A percentile compares a stretch with the other conserved stretches of the same genome.
Evolutionary conservation across 1,140 invertebrate genomes (phyloP).

Genomic region (Zaprionus africanus): DNA sequence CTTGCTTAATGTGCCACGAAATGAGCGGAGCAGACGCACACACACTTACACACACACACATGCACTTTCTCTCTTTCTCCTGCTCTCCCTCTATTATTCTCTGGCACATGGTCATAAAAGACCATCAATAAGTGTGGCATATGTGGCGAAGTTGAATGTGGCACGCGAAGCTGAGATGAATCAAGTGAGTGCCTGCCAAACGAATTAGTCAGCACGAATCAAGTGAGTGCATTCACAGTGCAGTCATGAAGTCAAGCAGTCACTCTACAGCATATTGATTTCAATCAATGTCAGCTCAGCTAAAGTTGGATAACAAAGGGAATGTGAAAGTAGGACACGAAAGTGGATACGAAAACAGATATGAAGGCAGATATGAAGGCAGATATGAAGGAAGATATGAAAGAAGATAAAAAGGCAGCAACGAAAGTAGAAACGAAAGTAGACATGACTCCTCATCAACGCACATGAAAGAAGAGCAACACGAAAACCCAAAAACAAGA

Average conservation of each 20-base stretch:
- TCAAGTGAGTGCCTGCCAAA: conserved; percentile 11
- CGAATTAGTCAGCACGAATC: conserved; percentile 12
- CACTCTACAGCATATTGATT: conserved; percentile 16
- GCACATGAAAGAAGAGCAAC: not conserved
- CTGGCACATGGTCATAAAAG: conserved; percentile 30
- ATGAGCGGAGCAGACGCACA: conserved; percentile 57
- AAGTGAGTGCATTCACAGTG: conserved; percentile 34
- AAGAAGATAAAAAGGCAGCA: too few species aligned
- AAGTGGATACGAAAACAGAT: too few species aligned
- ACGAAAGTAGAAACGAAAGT: too few species aligned
- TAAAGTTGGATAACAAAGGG: not conserved
- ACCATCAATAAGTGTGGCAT: conserved; percentile 63
- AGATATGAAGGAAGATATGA: too few species aligned
- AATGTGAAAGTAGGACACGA: not conserved
- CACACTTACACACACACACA: not conserved
- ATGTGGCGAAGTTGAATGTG: not conserved
- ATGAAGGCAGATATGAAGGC: too few species aligned
- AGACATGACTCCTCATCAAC: not conserved
- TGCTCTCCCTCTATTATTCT: not conserved
- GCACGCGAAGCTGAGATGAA: conserved; percentile 25
- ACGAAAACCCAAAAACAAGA: too few species aligned
- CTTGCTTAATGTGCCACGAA: conserved; percentile 66
- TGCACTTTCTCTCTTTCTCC: not conserved
- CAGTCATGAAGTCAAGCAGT: conserved; percentile 26
- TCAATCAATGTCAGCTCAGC: conserved; percentile 50